phyloP scores from a whole-genome alignment of 2,113 vertebrate genomes.

The Percina caprodes region DNA sequence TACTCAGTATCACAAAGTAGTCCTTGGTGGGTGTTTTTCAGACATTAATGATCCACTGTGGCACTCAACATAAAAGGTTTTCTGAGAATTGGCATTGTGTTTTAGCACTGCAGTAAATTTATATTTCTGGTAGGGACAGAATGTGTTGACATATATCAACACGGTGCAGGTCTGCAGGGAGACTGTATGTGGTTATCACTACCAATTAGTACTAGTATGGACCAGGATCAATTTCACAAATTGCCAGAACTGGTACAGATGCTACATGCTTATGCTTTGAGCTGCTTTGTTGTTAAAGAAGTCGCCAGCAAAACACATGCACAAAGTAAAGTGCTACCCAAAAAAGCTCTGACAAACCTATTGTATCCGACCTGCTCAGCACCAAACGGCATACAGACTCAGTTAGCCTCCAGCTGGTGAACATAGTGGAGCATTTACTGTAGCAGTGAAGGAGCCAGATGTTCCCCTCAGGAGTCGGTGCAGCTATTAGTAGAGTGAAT shows the following conservation, averaged over 20 bases:
- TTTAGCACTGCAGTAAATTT: constrained; percentile 9
- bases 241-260: not conserved
- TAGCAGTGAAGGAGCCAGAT: not conserved
- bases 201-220: not conserved
- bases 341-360: not conserved
- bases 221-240: not conserved
- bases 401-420: not conserved
- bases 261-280: not conserved
- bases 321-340: not conserved
- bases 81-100: constrained; percentile 16
- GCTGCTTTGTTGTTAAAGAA: not conserved
- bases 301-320: not conserved
- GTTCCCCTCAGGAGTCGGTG: not conserved
- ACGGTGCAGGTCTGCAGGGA: not conserved
- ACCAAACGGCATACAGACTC: not conserved
- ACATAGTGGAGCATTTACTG: not conserved
- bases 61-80: constrained; percentile 23
- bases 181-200: not conserved
- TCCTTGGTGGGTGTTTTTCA: constrained; percentile 43
- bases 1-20: not conserved
- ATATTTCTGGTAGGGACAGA: not conserved
- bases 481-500: not conserved
- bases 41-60: constrained; percentile 10
- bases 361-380: not conserved
- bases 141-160: not conserved